A percentile compares a stretch with the other conserved stretches of the same genome.
phyloP scores from a whole-genome alignment of 2,888 invertebrate genomes.

The Acanthacorydalis orientalis region DNA sequence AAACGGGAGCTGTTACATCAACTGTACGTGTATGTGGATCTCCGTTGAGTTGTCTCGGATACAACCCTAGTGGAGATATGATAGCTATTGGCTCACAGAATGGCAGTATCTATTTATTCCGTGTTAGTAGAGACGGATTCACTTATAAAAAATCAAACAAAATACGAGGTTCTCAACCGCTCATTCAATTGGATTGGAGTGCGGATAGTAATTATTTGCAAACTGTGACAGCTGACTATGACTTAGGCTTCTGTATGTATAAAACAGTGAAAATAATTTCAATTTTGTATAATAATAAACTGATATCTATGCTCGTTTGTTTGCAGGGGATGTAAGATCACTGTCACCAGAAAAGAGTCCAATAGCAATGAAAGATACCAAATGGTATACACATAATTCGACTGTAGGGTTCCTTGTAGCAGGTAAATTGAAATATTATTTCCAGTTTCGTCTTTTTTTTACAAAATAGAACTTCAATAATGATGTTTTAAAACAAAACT shows the following conservation, averaged over 20 bases:
- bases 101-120: conserved; percentile 66
- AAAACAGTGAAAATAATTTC: not conserved
- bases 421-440: conserved; percentile 33
- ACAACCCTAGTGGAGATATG: conserved; percentile 76
- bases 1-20: conserved; percentile 69
- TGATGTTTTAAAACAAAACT: conserved; percentile 7
- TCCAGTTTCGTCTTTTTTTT: not conserved
- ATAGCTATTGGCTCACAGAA: conserved; percentile 85
- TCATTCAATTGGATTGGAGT: conserved; percentile 83
- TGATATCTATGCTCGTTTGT: conserved; percentile 1
- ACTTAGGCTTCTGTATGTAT: conserved; percentile 69
- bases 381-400: conserved; percentile 77
- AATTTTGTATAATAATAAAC: not conserved
- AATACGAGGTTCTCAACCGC: conserved; percentile 68
- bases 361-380: conserved; percentile 77
- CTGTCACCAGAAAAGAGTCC: conserved; percentile 76
- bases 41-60: conserved; percentile 70
- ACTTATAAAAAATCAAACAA: conserved; percentile 81
- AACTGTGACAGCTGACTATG: conserved; percentile 80
- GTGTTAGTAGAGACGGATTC: conserved; percentile 76
- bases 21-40: conserved; percentile 77
- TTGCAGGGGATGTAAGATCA: conserved; percentile 76
- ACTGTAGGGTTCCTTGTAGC: conserved; percentile 77
- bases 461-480: not conserved
- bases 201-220: conserved; percentile 75